A percentile compares a stretch with the other conserved stretches of the same genome.
phyloP scores from a whole-genome alignment of 2,113 vertebrate species.

The Anhinga anhinga region DNA sequence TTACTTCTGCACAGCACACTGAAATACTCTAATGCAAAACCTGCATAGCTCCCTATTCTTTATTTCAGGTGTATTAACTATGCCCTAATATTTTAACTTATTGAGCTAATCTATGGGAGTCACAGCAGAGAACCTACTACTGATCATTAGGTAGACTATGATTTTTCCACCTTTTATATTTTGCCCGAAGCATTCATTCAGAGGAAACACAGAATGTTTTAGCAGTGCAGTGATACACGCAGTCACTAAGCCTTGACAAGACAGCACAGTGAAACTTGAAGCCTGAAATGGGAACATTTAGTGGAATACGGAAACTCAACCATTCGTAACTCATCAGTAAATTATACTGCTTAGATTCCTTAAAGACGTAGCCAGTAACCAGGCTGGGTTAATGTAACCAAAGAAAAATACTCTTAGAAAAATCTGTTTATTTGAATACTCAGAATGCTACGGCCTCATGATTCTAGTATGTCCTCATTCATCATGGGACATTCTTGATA shows the following conservation, averaged over 20 bases:
- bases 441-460: neutral
- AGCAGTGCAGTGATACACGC: neutral
- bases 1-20: neutral
- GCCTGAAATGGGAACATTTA: neutral
- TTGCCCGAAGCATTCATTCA: neutral
- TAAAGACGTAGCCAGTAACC: neutral
- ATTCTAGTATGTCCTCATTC: neutral
- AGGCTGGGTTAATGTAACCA: neutral
- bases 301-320: neutral
- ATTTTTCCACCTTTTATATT: neutral
- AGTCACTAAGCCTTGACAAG: neutral
- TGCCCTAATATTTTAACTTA: neutral
- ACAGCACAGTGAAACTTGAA: neutral
- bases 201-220: neutral
- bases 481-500: neutral
- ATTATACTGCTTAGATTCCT: neutral
- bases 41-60: neutral
- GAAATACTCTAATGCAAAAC: neutral
- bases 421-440: neutral
- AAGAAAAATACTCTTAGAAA: neutral
- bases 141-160: neutral
- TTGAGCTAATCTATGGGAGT: neutral
- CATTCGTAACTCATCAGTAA: neutral
- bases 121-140: neutral
- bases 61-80: neutral